phyloP scores from a whole-genome alignment of 2,797 vertebrate species.

The Limnodromus scolopaceus region DNA sequence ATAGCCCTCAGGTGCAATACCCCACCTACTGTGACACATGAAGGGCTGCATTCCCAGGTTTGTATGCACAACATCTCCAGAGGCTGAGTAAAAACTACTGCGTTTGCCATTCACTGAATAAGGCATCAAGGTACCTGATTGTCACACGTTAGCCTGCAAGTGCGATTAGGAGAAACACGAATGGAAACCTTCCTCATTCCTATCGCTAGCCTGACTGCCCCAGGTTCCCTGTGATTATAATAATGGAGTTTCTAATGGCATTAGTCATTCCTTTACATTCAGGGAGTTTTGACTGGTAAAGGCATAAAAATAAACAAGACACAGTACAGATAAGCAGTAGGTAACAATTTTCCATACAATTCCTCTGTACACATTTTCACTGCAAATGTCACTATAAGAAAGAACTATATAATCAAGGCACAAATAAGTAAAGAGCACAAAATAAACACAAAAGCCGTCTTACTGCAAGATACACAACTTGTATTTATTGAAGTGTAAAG shows the following conservation, averaged over 20 bases:
- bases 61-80: not conserved
- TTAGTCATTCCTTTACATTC: not conserved
- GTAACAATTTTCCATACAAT: conserved; percentile 24
- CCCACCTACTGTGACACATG: rapidly evolving
- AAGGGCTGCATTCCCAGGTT: not conserved
- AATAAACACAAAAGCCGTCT: conserved; percentile 4
- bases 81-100: not conserved
- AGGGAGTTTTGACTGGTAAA: conserved; percentile 3
- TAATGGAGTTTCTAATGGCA: not conserved
- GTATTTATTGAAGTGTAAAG: not conserved
- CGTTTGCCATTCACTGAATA: not conserved
- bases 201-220: not conserved
- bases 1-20: not conserved
- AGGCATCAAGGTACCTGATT: not conserved
- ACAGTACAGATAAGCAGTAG: not conserved
- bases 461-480: not conserved
- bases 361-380: not conserved
- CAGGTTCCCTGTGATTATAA: not conserved
- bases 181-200: not conserved
- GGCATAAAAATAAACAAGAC: conserved; percentile 43
- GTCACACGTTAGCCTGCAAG: not conserved
- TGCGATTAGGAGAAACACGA: not conserved
- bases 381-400: not conserved
- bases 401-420: conserved; percentile 20
- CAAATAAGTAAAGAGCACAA: conserved; percentile 22